These are phyloP conservation scores for Drosophila monieri DNA, from an alignment of 2,888 invertebrate species.

Conservation along the genomic window DNA sequence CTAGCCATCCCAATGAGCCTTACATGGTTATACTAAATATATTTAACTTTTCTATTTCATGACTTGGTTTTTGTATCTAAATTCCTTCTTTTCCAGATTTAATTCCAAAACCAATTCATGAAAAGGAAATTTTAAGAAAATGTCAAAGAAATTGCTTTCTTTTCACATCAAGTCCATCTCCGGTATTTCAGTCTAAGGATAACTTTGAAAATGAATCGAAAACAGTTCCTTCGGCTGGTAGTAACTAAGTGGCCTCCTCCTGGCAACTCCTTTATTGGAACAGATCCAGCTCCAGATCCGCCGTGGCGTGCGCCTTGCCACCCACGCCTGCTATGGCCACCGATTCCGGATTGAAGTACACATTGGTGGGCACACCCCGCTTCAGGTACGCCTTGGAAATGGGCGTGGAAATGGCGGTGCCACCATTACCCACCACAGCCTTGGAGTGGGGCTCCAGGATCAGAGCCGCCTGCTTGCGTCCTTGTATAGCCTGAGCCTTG, in stretches of 20 bases:
- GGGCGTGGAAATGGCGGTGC: slow-evolving; percentile 89
- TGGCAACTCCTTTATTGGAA: slow-evolving; percentile 57
- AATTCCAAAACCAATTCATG: not conserved
- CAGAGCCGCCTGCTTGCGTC: slow-evolving; percentile 82
- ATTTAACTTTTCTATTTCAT: not conserved
- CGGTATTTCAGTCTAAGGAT: not conserved
- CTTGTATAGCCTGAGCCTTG: slow-evolving; percentile 53
- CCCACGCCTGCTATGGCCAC: slow-evolving; percentile 90
- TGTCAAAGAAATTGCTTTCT: not conserved
- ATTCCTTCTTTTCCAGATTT: no score
- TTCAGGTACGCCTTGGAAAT: slow-evolving; percentile 87
- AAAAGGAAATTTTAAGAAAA: not conserved
- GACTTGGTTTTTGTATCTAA: not conserved
- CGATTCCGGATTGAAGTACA: slow-evolving; percentile 88
- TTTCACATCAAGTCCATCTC: not conserved
- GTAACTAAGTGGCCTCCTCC: not conserved
- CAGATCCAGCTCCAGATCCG: slow-evolving; percentile 87
- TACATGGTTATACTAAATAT: slow-evolving; percentile 4
- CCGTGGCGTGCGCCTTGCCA: slow-evolving; percentile 90
- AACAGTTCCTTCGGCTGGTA: not conserved
- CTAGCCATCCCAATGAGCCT: slow-evolving; percentile 24
- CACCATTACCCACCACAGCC: slow-evolving; percentile 87
- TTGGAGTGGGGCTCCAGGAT: slow-evolving; percentile 88
- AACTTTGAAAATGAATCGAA: not conserved
- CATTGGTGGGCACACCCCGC: slow-evolving; percentile 86